These are phyloP conservation scores for Grammomys dolichurus DNA, from an alignment of 2,113 vertebrate species.

Conservation along the genomic window DNA sequence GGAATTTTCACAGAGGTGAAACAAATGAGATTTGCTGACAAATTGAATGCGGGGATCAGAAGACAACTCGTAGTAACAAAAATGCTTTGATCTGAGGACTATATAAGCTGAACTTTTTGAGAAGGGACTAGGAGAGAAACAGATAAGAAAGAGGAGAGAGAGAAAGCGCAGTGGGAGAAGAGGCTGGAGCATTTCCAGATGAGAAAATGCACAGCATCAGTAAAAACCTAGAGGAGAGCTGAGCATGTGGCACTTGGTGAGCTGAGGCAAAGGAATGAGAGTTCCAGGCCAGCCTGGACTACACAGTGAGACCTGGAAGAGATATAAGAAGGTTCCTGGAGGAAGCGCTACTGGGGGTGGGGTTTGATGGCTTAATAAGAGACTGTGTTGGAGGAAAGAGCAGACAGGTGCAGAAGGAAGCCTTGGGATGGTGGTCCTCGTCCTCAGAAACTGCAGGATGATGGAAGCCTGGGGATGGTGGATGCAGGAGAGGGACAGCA, in stretches of 20 bases:
- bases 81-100: background rate
- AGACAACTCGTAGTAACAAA: background rate
- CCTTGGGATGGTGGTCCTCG: background rate
- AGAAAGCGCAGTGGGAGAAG: background rate
- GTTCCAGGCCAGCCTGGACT: background rate
- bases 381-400: background rate
- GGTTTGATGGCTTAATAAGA: background rate
- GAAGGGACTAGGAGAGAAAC: background rate
- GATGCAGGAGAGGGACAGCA: background rate
- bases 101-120: background rate
- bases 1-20: background rate
- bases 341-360: background rate
- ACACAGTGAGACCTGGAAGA: background rate
- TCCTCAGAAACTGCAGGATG: background rate
- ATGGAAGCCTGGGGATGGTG: background rate
- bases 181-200: background rate
- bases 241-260: background rate
- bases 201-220: no score
- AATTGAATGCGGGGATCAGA: background rate
- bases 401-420: background rate
- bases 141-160: background rate
- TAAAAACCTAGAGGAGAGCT: no score
- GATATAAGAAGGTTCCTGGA: background rate
- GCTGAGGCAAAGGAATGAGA: background rate
- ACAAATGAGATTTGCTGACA: background rate